Base-by-base conservation (phyloP, 2,888 invertebrate species). In the Agrotis ipsilon region DNA sequence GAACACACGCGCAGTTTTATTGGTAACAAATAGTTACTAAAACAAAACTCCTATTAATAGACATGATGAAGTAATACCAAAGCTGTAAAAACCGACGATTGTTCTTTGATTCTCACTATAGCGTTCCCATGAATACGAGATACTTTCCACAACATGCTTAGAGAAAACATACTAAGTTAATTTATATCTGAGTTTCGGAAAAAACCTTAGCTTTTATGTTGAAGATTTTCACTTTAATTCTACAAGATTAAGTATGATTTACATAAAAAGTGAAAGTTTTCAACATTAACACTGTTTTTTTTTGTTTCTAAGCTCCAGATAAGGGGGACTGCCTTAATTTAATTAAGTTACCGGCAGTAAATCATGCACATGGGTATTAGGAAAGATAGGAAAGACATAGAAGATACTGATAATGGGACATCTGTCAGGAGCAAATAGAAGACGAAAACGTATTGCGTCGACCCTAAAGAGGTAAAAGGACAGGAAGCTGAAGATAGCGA, bases 1-100 rank as follows among this genome's bases (percentile, higher is more conserved):
- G 1, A 60, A 52, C 48, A 5, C 13, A 67, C 57, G 19, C 49
- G 18, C 51, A 39, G 43, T 68, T 72, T 68, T 74, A 80, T 69
- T 11, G 46, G 27, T 64, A 64, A 67, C 55, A 61, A 61, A 68
- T 59, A 51, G 51, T 59, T 43, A 82, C 43, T 46, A 70, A 60
- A 72, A 32, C 43, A 11, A 57, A 70, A 18, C 51, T 18, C 4
- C 24, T 79, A 65, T 72, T 51, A 68, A 74, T 69, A 82, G 55
- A 54, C 24, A 45, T 51, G 58, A 69, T 66, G 60, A 60, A 72
- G 55, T 61, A 69, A 71, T 55, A 69, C 45, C 49, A 68, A 76
- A 80, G 63, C 52, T 59, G 63, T 58, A 63, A 72, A 76, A 77
- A 80, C 43, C 51, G 18, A 16, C 63, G 64, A 67, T 72, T 72